Evolutionary conservation across 1,140 invertebrate genomes (phyloP), one percentile per base, ranked within the genome.

Genomic region (Eufriesea mexicana): DNA sequence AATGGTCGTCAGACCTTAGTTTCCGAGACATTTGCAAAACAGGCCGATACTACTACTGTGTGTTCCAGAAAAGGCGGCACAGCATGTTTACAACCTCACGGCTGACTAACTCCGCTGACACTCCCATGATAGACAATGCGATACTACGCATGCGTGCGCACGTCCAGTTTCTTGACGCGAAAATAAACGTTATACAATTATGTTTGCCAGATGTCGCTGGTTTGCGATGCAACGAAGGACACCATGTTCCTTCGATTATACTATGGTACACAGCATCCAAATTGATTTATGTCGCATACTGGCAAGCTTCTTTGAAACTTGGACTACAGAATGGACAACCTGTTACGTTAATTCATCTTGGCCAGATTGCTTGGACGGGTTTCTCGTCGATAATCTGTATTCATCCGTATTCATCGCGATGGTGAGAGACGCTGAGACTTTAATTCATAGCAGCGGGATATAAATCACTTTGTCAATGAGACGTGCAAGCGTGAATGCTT

Each of bases 141-240:
- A n/a, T n/a, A n/a, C n/a, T 28, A 25, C 12, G 64, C 64, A 66
- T n/a, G 45, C 45, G 12, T 23, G 0, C 45, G 2, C 0, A 62
- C 20, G 23, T n/a, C n/a, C n/a, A 12, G 1, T 59, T 25, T 25
- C 18, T 35, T 67, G 66, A 23, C 42, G 66, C 66, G 66, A 67
- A 47, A 20, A 6, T 72, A 72, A 54, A 72, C 70, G 42, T 54
- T 54, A 54, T 20, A 35, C 70, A 72, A 55, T 72, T 72, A 54
- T 28, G 2, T 35, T 55, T 72, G 20, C 49, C 68, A 25, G 45
- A 71, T 57, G 72, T 74, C 42, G 28, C 49, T 18, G 49, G 25
- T 54, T 54, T 71, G 49, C 68, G 16, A 71, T 54, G 49, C 68
- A 71, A 35, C 28, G 28, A 72, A 55, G 70, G 20, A 42, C 28